These are phyloP conservation scores for Cardiocondyla obscurior DNA, from an alignment of 1,140 invertebrate species.

Conservation along the genomic window DNA sequence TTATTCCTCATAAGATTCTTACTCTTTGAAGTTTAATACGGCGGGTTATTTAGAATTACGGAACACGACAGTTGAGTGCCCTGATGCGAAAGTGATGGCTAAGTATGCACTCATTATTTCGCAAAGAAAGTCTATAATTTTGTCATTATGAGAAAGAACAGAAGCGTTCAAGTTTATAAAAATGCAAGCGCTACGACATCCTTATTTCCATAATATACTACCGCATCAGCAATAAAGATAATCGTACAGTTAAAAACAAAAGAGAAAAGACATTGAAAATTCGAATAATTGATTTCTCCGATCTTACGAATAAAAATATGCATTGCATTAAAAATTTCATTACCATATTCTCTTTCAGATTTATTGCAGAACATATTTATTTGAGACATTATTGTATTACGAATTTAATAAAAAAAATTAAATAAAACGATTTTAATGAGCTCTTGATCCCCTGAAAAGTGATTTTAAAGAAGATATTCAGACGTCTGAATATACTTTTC, in stretches of 20 bases:
- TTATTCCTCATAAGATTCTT: slow-evolving; percentile 35
- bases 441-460: background rate
- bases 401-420: too few species aligned
- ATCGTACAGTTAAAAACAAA: background rate
- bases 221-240: slow-evolving; percentile 31
- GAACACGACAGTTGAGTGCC: slow-evolving; percentile 11
- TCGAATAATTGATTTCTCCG: background rate
- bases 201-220: slow-evolving; percentile 48
- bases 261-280: background rate
- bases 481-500: slow-evolving; percentile 8
- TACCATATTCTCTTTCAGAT: background rate
- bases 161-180: slow-evolving; percentile 43
- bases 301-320: background rate
- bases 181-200: slow-evolving; percentile 38
- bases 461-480: background rate
- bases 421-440: background rate
- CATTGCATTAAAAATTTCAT: background rate
- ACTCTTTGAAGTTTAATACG: slow-evolving; percentile 37
- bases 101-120: slow-evolving; percentile 55
- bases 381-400: background rate
- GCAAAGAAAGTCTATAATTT: slow-evolving; percentile 60
- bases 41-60: slow-evolving; percentile 7
- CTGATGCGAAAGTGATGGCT: slow-evolving; percentile 46
- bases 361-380: background rate
- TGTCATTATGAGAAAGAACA: slow-evolving; percentile 50